These are phyloP conservation scores for Autographa pulchrina DNA, from an alignment of 2,888 invertebrate genomes.

Conservation along the genomic window DNA sequence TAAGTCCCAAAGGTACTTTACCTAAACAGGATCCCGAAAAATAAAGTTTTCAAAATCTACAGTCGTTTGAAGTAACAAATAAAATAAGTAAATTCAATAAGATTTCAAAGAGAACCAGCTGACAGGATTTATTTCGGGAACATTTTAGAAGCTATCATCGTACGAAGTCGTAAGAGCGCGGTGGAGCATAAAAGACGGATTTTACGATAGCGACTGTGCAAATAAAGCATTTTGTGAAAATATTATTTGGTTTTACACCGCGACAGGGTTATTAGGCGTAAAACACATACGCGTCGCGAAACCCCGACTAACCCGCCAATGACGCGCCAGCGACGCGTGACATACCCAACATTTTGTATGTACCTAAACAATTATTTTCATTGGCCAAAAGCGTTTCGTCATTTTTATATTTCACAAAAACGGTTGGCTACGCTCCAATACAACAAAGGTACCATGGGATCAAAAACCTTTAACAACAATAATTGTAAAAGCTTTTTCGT, in stretches of 20 bases:
- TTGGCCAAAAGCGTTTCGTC: slow-evolving; percentile 24
- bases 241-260: slow-evolving; percentile 47
- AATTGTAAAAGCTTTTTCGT: slow-evolving; percentile 43
- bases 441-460: slow-evolving; percentile 39
- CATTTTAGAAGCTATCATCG: slow-evolving; percentile 56
- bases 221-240: slow-evolving; percentile 60
- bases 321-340: slow-evolving; percentile 23
- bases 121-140: slow-evolving; percentile 52
- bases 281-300: slow-evolving; percentile 36
- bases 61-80: slow-evolving; percentile 42
- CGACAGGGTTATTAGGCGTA: slow-evolving; percentile 42
- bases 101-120: slow-evolving; percentile 34
- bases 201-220: slow-evolving; percentile 62
- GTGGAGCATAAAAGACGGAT: slow-evolving; percentile 58
- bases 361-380: slow-evolving; percentile 55
- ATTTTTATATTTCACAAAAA: slow-evolving; percentile 34
- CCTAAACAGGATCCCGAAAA: slow-evolving; percentile 26
- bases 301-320: slow-evolving; percentile 13
- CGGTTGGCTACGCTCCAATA: slow-evolving; percentile 45
- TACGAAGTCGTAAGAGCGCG: slow-evolving; percentile 28
- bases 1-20: slow-evolving; percentile 27
- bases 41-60: slow-evolving; percentile 30
- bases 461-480: slow-evolving; percentile 31
- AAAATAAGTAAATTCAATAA: slow-evolving; percentile 56
- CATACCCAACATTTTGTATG: slow-evolving; percentile 34